A percentile compares a stretch with the other conserved stretches of the same genome.
Evolutionary conservation across 2,113 vertebrate species (phyloP).

Genomic region (Ceyx margarethae): DNA sequence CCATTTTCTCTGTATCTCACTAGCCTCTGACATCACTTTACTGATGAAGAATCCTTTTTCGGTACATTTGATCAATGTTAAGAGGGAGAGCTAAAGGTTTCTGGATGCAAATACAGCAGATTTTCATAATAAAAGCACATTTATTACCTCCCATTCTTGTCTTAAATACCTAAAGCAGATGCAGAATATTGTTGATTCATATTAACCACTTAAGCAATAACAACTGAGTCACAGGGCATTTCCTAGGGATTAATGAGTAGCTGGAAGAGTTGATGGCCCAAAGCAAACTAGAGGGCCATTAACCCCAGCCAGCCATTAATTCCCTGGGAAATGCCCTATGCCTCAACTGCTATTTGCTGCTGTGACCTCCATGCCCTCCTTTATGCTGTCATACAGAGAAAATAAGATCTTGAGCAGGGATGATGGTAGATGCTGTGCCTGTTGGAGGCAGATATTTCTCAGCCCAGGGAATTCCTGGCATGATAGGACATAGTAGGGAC

Average conservation of each 20-base stretch:
- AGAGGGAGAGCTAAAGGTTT: neutral
- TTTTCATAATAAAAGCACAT: neutral
- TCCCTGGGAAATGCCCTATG: neutral
- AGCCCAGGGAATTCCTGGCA: neutral
- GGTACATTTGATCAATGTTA: neutral
- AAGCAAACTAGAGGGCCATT: conserved; percentile 14
- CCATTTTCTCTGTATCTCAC: neutral
- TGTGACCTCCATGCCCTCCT: neutral
- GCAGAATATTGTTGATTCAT: neutral
- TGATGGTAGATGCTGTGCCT: neutral
- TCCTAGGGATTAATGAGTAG: conserved; percentile 1
- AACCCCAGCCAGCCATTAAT: neutral
- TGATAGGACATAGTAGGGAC: neutral
- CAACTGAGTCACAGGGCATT: neutral
- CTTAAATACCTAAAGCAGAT: neutral
- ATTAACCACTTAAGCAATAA: neutral
- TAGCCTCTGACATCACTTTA: neutral
- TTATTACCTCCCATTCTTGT: neutral
- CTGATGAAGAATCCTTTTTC: neutral
- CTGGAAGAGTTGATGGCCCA: neutral
- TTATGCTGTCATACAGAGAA: neutral
- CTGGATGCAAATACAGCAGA: neutral
- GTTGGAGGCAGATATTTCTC: neutral
- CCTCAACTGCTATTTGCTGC: neutral
- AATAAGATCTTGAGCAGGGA: neutral